Evolutionary conservation across 2,797 vertebrate genomes (phyloP).

Genomic region (Halcyon badia): DNA sequence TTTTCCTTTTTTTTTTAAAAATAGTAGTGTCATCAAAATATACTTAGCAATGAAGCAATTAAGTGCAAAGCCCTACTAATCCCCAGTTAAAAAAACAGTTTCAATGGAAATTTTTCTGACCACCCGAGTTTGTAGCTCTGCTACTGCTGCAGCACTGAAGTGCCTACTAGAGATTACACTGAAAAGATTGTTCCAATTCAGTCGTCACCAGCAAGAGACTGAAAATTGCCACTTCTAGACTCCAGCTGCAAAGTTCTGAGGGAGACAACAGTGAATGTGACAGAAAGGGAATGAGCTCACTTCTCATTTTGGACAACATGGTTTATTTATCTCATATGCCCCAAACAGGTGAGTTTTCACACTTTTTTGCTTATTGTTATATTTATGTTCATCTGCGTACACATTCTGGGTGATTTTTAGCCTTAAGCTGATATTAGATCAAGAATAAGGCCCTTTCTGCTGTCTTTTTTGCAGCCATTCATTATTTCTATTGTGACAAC

Average conservation of each 20-base stretch:
- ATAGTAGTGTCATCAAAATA: background rate
- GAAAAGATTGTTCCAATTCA: background rate
- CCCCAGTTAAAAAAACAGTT: background rate
- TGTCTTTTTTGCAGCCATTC: background rate
- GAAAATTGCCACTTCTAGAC: background rate
- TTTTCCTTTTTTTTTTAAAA: background rate
- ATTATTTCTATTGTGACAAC: background rate
- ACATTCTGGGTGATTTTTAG: background rate
- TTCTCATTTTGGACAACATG: background rate
- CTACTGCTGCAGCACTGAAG: background rate
- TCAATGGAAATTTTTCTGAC: background rate
- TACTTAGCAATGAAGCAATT: background rate
- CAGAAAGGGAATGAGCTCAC: background rate
- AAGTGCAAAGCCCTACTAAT: background rate
- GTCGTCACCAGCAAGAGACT: background rate
- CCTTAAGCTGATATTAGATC: background rate
- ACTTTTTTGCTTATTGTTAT: background rate
- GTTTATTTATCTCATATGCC: background rate
- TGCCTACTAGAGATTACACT: background rate
- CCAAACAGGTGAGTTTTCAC: background rate
- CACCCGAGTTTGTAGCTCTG: background rate
- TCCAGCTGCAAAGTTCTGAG: background rate
- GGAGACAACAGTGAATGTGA: background rate
- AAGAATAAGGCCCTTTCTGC: background rate
- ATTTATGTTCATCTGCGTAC: background rate